Percentiles rank a stretch among this genome's conserved stretches.
Evolutionary conservation across 2,113 vertebrate species (phyloP).

Genomic region (Alosa alosa): DNA sequence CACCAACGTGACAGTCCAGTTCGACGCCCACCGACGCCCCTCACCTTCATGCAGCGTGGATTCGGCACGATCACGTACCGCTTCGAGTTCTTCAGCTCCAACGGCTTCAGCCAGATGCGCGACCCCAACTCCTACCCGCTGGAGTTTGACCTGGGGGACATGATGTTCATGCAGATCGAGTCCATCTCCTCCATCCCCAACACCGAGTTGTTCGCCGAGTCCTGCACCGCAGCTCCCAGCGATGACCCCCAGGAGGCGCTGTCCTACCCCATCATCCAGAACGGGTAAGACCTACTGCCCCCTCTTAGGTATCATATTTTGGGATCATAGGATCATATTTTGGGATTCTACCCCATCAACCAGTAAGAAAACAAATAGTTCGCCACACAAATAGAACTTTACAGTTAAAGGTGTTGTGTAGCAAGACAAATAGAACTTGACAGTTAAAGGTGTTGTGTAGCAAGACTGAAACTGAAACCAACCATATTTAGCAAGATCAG

Average conservation of each 20-base stretch:
- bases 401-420: too few species aligned
- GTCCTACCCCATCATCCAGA: slow-evolving; percentile 52
- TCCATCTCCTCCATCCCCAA: slow-evolving; percentile 40
- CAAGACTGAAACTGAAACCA: too few species aligned
- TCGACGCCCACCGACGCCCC: slow-evolving; percentile 48
- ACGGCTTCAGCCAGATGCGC: slow-evolving; percentile 48
- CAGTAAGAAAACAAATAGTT: too few species aligned
- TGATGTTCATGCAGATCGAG: slow-evolving; percentile 49
- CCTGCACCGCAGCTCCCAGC: slow-evolving; percentile 38
- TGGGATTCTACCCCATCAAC: too few species aligned
- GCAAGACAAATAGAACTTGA: too few species aligned
- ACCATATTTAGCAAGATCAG: too few species aligned
- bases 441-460: too few species aligned
- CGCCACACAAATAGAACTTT: too few species aligned
- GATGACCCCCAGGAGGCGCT: not conserved
- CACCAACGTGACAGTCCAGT: slow-evolving; percentile 54
- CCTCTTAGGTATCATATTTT: too few species aligned
- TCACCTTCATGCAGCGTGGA: slow-evolving; percentile 61
- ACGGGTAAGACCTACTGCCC: slow-evolving; percentile 52
- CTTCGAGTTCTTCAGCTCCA: slow-evolving; percentile 64
- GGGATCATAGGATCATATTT: too few species aligned
- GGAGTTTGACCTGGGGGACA: slow-evolving; percentile 41
- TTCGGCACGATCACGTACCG: slow-evolving; percentile 59
- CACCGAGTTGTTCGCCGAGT: slow-evolving; percentile 48
- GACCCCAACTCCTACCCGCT: slow-evolving; percentile 55